These are phyloP conservation scores for Polyommatus iphigenia DNA, from an alignment of 2,888 invertebrate species.

Conservation along the genomic window DNA sequence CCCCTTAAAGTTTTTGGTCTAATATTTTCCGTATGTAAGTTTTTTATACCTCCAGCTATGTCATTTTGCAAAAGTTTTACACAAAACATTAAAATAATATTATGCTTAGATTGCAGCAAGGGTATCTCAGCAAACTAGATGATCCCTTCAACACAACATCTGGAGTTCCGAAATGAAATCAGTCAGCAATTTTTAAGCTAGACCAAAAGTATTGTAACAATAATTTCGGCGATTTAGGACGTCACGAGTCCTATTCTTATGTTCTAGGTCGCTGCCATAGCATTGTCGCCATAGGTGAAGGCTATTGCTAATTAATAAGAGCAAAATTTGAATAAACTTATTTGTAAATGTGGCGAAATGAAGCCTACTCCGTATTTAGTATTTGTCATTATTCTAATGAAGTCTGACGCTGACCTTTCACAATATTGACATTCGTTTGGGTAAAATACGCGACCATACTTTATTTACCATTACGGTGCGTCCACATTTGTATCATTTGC, in stretches of 20 bases:
- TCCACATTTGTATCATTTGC: too few relatives aligned
- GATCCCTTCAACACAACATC: too few relatives aligned
- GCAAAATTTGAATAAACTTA: background rate
- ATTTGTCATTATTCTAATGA: slow-evolving; percentile 23
- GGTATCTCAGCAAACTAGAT: too few relatives aligned
- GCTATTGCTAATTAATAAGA: background rate
- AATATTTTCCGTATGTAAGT: too few relatives aligned
- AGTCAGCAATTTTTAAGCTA: background rate
- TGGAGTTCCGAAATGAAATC: background rate
- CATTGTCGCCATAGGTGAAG: slow-evolving; percentile 1
- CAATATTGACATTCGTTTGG: background rate
- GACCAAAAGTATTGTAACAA: background rate
- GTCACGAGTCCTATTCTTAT: slow-evolving; percentile 8
- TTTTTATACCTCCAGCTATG: too few relatives aligned
- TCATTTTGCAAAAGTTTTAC: too few relatives aligned
- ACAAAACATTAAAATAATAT: too few relatives aligned
- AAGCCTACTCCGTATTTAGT: slow-evolving; percentile 14
- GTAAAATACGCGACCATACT: background rate
- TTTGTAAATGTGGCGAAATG: slow-evolving; percentile 12
- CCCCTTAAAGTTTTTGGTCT: too few relatives aligned
- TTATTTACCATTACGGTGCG: too few relatives aligned
- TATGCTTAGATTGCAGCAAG: too few relatives aligned
- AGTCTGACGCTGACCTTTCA: slow-evolving; percentile 9
- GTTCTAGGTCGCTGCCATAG: slow-evolving; percentile 1
- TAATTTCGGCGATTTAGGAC: background rate